Conservation (phyloP, 2,797 vertebrate genomes). For the Mareca strepera region DNA sequence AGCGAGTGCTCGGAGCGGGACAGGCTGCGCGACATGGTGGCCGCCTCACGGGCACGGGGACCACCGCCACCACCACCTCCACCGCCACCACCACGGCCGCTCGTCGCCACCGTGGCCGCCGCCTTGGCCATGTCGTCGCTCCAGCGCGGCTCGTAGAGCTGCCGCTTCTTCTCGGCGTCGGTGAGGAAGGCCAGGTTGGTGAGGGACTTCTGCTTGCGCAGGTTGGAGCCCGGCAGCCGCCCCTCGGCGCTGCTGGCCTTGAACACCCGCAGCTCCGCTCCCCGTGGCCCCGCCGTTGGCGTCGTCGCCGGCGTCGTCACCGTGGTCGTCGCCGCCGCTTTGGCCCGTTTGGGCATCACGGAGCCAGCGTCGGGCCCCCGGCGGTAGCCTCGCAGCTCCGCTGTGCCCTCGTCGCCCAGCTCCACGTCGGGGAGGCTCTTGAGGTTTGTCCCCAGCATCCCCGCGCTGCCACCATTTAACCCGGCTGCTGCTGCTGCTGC, state of each 20-base stretch:
- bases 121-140: slow-evolving; percentile 86
- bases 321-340: slow-evolving; percentile 51
- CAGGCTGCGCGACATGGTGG: slow-evolving; percentile 86
- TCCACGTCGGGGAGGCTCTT: slow-evolving; percentile 84
- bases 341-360: slow-evolving; percentile 81
- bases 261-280: slow-evolving; percentile 78
- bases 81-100: slow-evolving; percentile 19
- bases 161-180: slow-evolving; percentile 93
- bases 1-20: slow-evolving; percentile 95
- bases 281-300: slow-evolving; percentile 74
- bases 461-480: slow-evolving; percentile 86
- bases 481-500: slow-evolving; percentile 78
- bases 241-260: slow-evolving; percentile 81
- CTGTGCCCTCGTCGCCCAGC: slow-evolving; percentile 82
- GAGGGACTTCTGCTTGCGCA: slow-evolving; percentile 93
- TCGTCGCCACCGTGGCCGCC: slow-evolving; percentile 61
- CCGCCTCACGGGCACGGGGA: slow-evolving; percentile 59
- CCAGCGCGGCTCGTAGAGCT: slow-evolving; percentile 90
- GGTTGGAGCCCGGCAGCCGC: slow-evolving; percentile 83
- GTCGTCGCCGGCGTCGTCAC: slow-evolving; percentile 68
- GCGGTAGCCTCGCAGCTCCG: slow-evolving; percentile 70
- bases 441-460: slow-evolving; percentile 89
- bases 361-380: slow-evolving; percentile 69
- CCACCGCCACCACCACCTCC: slow-evolving; percentile 63
- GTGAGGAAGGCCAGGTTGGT: slow-evolving; percentile 93